A percentile compares a stretch with the other conserved stretches of the same genome.
Conservation (phyloP, 2,113 vertebrate genomes). For the Chionodraco myersi region DNA sequence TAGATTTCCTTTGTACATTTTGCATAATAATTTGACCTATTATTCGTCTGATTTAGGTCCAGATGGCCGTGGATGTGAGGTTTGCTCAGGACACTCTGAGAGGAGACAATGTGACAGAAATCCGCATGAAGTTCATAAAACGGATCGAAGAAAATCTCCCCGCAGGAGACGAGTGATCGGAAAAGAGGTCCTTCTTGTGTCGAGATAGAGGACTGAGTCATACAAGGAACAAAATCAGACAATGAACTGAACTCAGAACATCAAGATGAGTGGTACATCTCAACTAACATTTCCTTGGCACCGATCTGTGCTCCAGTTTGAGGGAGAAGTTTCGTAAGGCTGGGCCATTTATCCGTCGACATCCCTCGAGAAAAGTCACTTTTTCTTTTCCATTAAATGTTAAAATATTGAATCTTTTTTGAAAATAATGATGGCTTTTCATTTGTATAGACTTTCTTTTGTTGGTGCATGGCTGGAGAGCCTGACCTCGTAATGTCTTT, state of each 20-base stretch:
- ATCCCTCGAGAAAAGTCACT: constrained; percentile 1
- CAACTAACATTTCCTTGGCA: neutral
- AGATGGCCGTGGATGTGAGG: constrained; percentile 98
- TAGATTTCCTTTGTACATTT: neutral
- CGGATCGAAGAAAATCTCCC: constrained; percentile 98
- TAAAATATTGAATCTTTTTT: neutral
- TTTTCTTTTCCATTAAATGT: neutral
- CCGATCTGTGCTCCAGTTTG: neutral
- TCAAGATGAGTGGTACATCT: neutral
- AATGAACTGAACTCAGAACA: constrained; percentile 17
- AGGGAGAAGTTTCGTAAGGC: neutral
- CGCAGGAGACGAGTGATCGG: constrained; percentile 93
- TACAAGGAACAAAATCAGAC: constrained; percentile 19
- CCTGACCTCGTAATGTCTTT: constrained; percentile 10
- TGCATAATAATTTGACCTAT: neutral
- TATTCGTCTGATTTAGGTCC: constrained; percentile 85
- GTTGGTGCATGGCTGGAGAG: constrained; percentile 3
- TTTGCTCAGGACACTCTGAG: constrained; percentile 96
- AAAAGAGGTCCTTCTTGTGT: neutral
- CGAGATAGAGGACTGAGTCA: constrained; percentile 2
- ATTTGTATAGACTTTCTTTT: neutral
- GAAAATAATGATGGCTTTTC: constrained; percentile 3
- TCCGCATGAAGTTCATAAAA: constrained; percentile 98
- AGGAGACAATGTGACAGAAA: constrained; percentile 96
- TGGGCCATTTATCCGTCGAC: neutral